These are phyloP conservation scores for Nasonovia ribisnigri DNA, from an alignment of 2,888 invertebrate species.

Conservation along the genomic window DNA sequence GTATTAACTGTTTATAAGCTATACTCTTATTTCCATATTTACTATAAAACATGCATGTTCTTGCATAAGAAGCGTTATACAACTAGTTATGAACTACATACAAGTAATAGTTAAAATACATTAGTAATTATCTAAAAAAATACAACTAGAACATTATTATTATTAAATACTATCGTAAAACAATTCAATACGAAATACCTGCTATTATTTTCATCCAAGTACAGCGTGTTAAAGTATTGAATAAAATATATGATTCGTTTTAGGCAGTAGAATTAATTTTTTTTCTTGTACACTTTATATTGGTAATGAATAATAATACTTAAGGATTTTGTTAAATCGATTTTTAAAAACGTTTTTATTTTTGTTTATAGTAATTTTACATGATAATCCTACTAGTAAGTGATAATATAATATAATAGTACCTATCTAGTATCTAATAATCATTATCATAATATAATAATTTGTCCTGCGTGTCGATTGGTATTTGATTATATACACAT, in stretches of 20 bases:
- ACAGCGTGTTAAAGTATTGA: conserved; percentile 16
- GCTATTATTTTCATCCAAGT: background rate
- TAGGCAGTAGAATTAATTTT: background rate
- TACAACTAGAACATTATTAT: background rate
- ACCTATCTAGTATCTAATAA: background rate
- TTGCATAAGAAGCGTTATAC: background rate
- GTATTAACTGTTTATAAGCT: background rate
- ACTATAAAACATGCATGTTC: background rate
- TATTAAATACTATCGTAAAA: background rate
- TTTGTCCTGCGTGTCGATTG: background rate
- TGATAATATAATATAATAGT: background rate
- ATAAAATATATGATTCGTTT: background rate
- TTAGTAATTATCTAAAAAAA: background rate
- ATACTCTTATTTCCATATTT: background rate
- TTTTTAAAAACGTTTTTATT: background rate
- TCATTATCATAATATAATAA: background rate
- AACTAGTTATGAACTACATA: background rate
- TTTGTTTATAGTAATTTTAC: background rate
- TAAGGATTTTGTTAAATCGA: background rate
- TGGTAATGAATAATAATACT: background rate
- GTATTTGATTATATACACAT: background rate
- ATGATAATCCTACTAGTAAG: background rate
- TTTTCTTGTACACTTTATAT: background rate
- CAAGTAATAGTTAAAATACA: background rate
- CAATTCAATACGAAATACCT: background rate